These are phyloP conservation scores for Tinea pellionella DNA, from an alignment of 2,888 invertebrate species.

Conservation along the genomic window DNA sequence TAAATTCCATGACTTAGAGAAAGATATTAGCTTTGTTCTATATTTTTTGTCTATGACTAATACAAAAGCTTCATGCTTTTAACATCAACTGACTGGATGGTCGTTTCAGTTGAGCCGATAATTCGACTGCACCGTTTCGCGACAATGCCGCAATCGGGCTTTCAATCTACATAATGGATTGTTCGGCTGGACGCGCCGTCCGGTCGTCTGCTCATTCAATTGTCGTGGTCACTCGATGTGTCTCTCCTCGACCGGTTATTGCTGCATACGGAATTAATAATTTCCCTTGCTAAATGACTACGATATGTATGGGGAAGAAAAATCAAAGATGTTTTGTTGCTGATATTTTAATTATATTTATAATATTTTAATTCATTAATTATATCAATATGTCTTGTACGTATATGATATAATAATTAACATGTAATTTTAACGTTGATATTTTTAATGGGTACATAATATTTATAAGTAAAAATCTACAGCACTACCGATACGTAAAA, in stretches of 20 bases:
- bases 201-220: conserved; percentile 62
- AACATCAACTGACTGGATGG: background rate
- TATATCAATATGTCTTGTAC: too few relatives aligned
- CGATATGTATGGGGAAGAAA: background rate
- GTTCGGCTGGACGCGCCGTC: conserved; percentile 59
- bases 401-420: too few relatives aligned
- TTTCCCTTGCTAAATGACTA: conserved; percentile 26
- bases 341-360: too few relatives aligned
- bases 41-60: background rate
- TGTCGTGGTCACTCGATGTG: conserved; percentile 59
- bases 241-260: conserved; percentile 43
- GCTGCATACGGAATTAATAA: conserved; percentile 59
- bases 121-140: conserved; percentile 18
- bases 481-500: too few relatives aligned
- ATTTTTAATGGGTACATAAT: too few relatives aligned
- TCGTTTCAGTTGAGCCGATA: background rate
- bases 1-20: too few relatives aligned
- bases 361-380: too few relatives aligned
- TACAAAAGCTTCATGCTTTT: background rate
- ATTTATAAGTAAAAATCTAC: too few relatives aligned
- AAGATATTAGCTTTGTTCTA: too few relatives aligned
- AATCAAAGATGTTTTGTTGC: too few relatives aligned
- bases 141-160: conserved; percentile 66
- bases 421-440: too few relatives aligned
- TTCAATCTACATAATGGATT: conserved; percentile 69